phyloP scores from a whole-genome alignment of 2,797 vertebrate genomes.

The Myotis vivesi region DNA sequence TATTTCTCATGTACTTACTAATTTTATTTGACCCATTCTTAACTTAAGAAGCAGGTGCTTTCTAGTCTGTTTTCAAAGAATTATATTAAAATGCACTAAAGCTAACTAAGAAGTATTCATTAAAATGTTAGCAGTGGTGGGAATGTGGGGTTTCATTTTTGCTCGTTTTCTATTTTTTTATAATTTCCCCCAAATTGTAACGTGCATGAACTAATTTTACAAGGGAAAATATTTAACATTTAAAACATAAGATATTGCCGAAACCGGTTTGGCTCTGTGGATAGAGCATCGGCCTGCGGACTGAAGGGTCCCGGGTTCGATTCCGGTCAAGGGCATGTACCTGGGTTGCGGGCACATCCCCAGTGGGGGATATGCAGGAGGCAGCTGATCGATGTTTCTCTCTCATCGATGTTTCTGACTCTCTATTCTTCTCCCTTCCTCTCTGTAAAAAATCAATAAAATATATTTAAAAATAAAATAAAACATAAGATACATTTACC shows the following conservation, averaged over 20 bases:
- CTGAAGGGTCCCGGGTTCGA: too few species aligned
- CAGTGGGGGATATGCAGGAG: too few species aligned
- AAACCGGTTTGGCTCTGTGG: too few species aligned
- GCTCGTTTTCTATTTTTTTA: neutral
- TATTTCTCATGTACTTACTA: neutral
- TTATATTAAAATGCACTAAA: neutral
- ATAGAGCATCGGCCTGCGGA: too few species aligned
- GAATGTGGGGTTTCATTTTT: neutral
- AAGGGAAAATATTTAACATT: constrained; percentile 2
- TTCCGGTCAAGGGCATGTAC: too few species aligned
- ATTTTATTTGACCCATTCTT: neutral
- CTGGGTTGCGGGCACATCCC: too few species aligned
- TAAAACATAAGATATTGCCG: neutral
- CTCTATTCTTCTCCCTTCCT: too few species aligned
- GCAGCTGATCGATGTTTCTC: too few species aligned
- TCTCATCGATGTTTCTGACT: too few species aligned
- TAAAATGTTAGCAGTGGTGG: neutral
- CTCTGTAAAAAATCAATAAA: too few species aligned
- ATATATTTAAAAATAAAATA: too few species aligned
- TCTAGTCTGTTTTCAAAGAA: neutral
- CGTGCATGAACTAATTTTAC: neutral
- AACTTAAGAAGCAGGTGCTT: neutral
- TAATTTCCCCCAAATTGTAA: neutral
- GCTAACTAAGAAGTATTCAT: neutral
- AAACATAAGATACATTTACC: neutral